phyloP scores from a whole-genome alignment of 2,797 vertebrate genomes.

The Helarctos malayanus region DNA sequence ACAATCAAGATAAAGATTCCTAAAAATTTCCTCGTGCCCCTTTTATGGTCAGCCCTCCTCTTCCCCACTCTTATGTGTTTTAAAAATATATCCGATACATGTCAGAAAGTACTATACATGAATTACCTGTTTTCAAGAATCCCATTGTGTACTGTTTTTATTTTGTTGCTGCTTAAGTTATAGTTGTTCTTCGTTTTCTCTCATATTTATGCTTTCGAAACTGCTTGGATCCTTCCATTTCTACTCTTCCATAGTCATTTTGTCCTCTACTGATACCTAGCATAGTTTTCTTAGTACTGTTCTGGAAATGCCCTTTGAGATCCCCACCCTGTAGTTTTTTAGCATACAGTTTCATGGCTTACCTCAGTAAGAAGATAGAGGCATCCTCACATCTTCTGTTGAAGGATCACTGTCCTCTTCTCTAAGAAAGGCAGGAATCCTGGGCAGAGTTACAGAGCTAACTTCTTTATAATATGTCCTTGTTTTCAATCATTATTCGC shows the following conservation, averaged over 20 bases:
- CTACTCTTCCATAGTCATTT: neutral
- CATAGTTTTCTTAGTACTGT: neutral
- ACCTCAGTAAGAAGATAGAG: conserved; percentile 8
- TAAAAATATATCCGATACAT: neutral
- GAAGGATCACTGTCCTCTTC: conserved; percentile 1
- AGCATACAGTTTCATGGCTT: neutral
- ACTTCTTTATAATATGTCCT: neutral
- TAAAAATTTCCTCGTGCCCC: neutral
- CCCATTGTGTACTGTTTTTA: neutral
- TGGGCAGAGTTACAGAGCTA: neutral
- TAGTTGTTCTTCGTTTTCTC: neutral
- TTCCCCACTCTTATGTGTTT: neutral
- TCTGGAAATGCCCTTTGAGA: neutral
- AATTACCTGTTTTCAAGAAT: conserved; percentile 42
- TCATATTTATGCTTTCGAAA: conserved; percentile 24
- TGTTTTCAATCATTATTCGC: conserved; percentile 38
- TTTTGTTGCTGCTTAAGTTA: conserved; percentile 36
- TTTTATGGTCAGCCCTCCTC: neutral
- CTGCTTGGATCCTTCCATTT: neutral
- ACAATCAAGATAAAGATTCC: neutral
- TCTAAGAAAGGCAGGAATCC: neutral
- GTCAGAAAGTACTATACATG: neutral
- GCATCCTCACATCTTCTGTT: neutral
- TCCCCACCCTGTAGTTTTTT: neutral
- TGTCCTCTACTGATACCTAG: neutral